Evolutionary conservation across 2,797 vertebrate genomes (phyloP), one percentile per base, ranked within the genome.

Genomic region (Salmo trutta): DNA sequence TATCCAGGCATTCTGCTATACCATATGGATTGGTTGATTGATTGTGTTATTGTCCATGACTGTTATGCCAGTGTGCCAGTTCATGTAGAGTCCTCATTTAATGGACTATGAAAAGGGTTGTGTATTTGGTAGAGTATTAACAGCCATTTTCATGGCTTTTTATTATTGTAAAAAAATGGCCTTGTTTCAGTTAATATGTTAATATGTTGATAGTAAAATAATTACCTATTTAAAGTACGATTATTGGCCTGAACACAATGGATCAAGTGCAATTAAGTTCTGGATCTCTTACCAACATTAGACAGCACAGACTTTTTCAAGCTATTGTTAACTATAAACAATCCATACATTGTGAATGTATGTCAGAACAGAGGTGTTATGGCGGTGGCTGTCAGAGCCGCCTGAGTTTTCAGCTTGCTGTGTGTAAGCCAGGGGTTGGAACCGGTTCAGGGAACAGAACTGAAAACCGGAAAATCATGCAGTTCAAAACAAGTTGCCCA

Each of bases 241-340:
- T 83, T 81, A 72, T 75, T 68, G 87, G 70, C 77, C 78, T 83
- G 79, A 68, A 81, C 81, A 85, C 81, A 80, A 53, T 82, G 82
- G 75, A 84, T 81, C 71, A 91, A 90, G 90, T 92, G 88, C 90
- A 92, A 89, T 92, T 89, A 81, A 82, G 68, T 88, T 75, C 56
- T n/a, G 19, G 19, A n/a, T 59, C 56, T 64, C 59, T 24, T 12
- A 24, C 59, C 10, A 24, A 71, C 47, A 67, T n/a, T 70, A 70
- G 19, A 21, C 16, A 56, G 71, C 59, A 27, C 59, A 64, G 10
- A 64, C 59, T 14, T 64, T 24, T 24, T 24, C 7, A 73, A 19
- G 54, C 31, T 7, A 51, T 51, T 71, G 69, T 71, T 51, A 47
- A 71, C 47, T 19, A 71, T 56, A 7, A 54, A 73, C 16, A 56